phyloP scores from a whole-genome alignment of 2,797 vertebrate genomes.

The Crypturellus tataupa region DNA sequence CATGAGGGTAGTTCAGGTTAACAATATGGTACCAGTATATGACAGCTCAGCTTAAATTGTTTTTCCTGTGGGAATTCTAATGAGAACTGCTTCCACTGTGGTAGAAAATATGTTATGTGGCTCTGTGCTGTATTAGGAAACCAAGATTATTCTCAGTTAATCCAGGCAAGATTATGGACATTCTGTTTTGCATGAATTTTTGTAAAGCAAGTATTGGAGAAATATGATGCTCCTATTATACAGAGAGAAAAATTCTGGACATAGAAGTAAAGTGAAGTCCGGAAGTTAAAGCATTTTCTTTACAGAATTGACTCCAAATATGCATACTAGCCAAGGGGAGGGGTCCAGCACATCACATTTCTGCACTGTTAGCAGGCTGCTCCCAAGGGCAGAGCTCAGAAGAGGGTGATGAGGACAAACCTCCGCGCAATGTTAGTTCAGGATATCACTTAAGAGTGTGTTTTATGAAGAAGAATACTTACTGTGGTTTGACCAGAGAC shows the following conservation, averaged over 20 bases:
- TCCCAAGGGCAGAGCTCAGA: background rate
- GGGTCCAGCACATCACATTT: background rate
- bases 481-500: background rate
- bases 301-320: background rate
- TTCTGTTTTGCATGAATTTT: background rate
- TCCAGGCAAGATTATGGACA: background rate
- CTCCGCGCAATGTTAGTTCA: background rate
- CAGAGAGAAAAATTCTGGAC: background rate
- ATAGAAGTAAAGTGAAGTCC: background rate
- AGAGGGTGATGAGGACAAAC: background rate
- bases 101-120: background rate
- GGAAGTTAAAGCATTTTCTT: background rate
- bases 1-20: background rate
- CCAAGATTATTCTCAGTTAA: background rate
- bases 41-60: background rate
- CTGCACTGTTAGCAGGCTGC: accelerated
- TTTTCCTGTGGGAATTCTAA: background rate
- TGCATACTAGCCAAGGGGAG: background rate
- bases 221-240: background rate
- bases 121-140: background rate
- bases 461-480: background rate
- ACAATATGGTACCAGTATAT: background rate
- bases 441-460: background rate
- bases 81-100: background rate
- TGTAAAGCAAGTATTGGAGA: background rate